Evolutionary conservation across 1,140 invertebrate genomes (phyloP), one percentile per base, ranked within the genome.

Genomic region (Drosophila baimaii): DNA sequence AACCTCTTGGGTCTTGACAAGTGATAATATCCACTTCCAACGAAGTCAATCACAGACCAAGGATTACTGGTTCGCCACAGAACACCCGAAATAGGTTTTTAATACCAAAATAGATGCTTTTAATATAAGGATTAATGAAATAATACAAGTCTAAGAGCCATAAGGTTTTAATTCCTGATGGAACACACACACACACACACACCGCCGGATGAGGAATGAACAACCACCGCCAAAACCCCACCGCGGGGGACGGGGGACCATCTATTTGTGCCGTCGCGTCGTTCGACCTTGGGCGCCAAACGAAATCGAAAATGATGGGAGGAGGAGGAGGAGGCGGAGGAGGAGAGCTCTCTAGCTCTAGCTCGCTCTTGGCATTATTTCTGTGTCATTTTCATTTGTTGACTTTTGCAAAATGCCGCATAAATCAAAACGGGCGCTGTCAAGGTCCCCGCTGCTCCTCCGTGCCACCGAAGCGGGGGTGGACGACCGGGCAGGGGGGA

Each of bases 321-420:
- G 31, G 41, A 29, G 39, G 4, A 19, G 25, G 25, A 41, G 41
- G 21, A 17, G 44, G 17, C 10, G 31, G 29, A 27, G 37, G 21
- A 13, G 51, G 33, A 35, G 31, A 56, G 44, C 39, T 35, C 2
- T 33, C n/a, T 33, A 33, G 31, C 31, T 35, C 2, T 33, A 54
- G 51, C 51, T 54, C 19, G 51, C 33, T 63, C 44, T 56, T 75
- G 71, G 71, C 72, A 65, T 64, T 75, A 74, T 75, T 75, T 75
- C 62, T 58, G 64, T 86, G 82, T 88, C 83, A 82, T 85, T 85
- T 82, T 79, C 82, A 86, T 86, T 88, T 86, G 82, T 82, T 88
- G 79, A 86, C 83, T 88, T 83, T 77, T 74, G 83, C 79, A 72
- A 86, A 86, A 86, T 88, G 66, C 63, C 71, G 76, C 79, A 86